Evolutionary conservation across 1,140 invertebrate genomes (phyloP).

Genomic region (Dolichoris vasculosae): DNA sequence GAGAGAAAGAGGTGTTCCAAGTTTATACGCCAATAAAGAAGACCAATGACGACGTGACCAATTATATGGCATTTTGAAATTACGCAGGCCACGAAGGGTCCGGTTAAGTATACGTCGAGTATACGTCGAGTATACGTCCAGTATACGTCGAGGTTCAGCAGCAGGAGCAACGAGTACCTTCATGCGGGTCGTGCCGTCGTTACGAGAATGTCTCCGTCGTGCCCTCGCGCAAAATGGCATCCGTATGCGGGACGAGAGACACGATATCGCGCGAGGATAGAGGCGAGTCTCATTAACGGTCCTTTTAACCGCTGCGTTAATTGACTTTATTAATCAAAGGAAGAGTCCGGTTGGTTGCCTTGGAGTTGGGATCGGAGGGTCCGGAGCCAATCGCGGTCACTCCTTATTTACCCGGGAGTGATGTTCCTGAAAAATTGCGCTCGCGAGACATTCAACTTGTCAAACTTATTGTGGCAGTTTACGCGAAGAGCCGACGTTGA

Average conservation of each 20-base stretch:
- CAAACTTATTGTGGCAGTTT: slow-evolving; percentile 17
- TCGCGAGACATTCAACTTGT: neutral
- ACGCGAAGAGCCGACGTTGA: no score
- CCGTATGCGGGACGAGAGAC: neutral
- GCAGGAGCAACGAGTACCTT: neutral
- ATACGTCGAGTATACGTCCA: no score
- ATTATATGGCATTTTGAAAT: slow-evolving; percentile 37
- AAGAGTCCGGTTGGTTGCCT: neutral
- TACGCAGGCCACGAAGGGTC: slow-evolving; percentile 26
- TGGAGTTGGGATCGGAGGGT: no score
- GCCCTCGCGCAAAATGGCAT: slow-evolving; percentile 8
- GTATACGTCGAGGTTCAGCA: neutral
- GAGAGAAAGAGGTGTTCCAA: neutral
- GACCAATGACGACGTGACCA: slow-evolving; percentile 38
- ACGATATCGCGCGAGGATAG: slow-evolving; percentile 8
- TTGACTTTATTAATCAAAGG: slow-evolving; percentile 34
- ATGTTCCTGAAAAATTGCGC: neutral
- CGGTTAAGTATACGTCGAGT: neutral
- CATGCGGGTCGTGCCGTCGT: slow-evolving; percentile 19
- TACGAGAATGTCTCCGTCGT: neutral
- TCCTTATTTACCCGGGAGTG: slow-evolving; percentile 6
- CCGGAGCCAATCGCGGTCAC: no score
- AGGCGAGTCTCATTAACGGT: neutral
- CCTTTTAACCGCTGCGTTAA: slow-evolving; percentile 21
- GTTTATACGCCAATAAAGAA: slow-evolving; percentile 41